A percentile compares a stretch with the other conserved stretches of the same genome.
Conservation (phyloP, 2,888 invertebrate genomes). For the Anoplius nigerrimus region DNA sequence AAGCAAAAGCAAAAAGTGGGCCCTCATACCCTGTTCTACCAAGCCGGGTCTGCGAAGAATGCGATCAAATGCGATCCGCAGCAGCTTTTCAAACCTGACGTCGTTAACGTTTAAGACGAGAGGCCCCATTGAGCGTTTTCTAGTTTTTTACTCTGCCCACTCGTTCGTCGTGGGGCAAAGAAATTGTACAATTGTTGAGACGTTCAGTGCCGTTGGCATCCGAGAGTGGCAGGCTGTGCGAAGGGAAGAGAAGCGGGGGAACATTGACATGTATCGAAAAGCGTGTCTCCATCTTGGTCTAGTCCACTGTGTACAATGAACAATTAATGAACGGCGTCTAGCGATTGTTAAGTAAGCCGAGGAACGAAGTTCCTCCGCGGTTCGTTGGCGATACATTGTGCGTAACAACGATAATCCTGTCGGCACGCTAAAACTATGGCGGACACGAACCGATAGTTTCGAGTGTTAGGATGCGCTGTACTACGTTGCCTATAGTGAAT, state of each 20-base stretch:
- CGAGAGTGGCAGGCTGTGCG: slow-evolving; percentile 19
- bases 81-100: too few relatives aligned
- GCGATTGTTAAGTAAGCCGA: slow-evolving; percentile 27
- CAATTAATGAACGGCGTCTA: slow-evolving; percentile 46
- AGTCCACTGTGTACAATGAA: slow-evolving; percentile 63
- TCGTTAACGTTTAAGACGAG: too few relatives aligned
- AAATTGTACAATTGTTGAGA: slow-evolving; percentile 15
- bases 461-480: too few relatives aligned
- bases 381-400: slow-evolving; percentile 32
- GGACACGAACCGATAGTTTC: too few relatives aligned
- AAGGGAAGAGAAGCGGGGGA: slow-evolving; percentile 19
- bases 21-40: too few relatives aligned
- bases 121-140: slow-evolving; percentile 30
- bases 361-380: slow-evolving; percentile 44
- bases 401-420: too few relatives aligned
- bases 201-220: too few relatives aligned
- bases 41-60: too few relatives aligned
- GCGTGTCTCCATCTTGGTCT: slow-evolving; percentile 47
- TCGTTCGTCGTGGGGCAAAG: slow-evolving; percentile 27
- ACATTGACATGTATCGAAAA: slow-evolving; percentile 19
- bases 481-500: too few relatives aligned
- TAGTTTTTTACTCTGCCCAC: slow-evolving; percentile 52
- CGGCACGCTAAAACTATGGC: too few relatives aligned
- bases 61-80: too few relatives aligned
- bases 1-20: too few relatives aligned